Base-by-base conservation (phyloP, 2,888 invertebrate species). In the Microplitis deprimator region DNA sequence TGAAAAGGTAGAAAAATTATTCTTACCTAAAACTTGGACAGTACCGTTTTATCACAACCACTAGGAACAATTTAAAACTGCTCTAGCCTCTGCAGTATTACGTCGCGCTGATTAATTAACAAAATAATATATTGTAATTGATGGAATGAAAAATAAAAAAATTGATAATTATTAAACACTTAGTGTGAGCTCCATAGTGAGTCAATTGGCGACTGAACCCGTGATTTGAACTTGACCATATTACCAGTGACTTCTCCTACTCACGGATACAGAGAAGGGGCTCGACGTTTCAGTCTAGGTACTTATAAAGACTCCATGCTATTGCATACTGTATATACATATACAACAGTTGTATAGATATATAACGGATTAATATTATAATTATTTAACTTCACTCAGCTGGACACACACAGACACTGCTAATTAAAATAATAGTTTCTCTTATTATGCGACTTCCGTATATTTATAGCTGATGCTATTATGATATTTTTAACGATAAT, bases 171-270 rank as follows among this genome's bases (percentile, higher is more conserved):
- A 50, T 50, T 50, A 50, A 50, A 50, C 50, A 50, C 50, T 50
- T 50, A 50, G 50, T 5, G 13, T 10, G 10, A 83, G 82, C 81
- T 84, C 82, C 82, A 84, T 84, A 82, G 13, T 50, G 50, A 50
- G 84, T 82, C 81, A 82, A 82, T 84, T 81, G 81, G 80, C 83
- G 83, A 86, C 87, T 87, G 86, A 84, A 84, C 83, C 78, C 81
- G 82, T 79, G 85, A 85, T 85, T 86, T 85, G 85, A 87, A 86
- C 86, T 86, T 86, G 86, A 87, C 84, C 85, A 83, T 82, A 83
- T 83, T 82, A 74, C 78, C 79, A 77, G 29, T 38, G 29, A 50
- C 39, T 50, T 74, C 60, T 74, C 73, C 68, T 62, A 59, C 71
- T 40, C 65, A 38, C 69, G 68, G 73, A n/a, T 20, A 68, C 29